Conservation (phyloP, 2,888 invertebrate genomes). For the Pyrrhia umbra region DNA sequence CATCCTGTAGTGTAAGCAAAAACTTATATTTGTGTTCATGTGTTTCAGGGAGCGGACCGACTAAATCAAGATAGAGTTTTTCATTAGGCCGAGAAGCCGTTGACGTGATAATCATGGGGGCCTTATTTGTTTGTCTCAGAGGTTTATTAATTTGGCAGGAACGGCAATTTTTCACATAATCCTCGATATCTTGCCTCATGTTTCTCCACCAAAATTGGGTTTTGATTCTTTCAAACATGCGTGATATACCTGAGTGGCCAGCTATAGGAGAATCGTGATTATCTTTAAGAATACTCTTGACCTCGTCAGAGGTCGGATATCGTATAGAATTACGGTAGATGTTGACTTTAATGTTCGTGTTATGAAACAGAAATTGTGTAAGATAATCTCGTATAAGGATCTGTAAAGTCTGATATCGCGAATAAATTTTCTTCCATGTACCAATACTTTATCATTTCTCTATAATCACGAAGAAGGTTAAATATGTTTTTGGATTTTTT, state of each 20-base stretch:
- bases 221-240: not conserved
- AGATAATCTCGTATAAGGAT: slow-evolving; percentile 3
- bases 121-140: not conserved
- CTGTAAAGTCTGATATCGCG: slow-evolving; percentile 11
- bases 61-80: not conserved
- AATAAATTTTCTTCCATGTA: slow-evolving; percentile 7
- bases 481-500: not conserved
- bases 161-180: not conserved
- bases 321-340: slow-evolving; percentile 8
- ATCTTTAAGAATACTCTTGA: not conserved
- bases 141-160: not conserved
- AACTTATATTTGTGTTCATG: not conserved
- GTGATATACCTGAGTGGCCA: not conserved
- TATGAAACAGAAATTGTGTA: slow-evolving; percentile 2
- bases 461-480: not conserved
- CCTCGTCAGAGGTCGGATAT: slow-evolving; percentile 10
- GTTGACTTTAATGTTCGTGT: not conserved
- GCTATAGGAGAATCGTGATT: too few species aligned
- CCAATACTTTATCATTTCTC: not conserved
- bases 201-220: not conserved
- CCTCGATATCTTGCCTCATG: not conserved
- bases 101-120: slow-evolving; percentile 3
- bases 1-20: not conserved
- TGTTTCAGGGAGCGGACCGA: slow-evolving; percentile 1
- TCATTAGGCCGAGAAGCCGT: not conserved